Base-by-base conservation (phyloP, 2,797 vertebrate species). In the Dryobates pubescens region DNA sequence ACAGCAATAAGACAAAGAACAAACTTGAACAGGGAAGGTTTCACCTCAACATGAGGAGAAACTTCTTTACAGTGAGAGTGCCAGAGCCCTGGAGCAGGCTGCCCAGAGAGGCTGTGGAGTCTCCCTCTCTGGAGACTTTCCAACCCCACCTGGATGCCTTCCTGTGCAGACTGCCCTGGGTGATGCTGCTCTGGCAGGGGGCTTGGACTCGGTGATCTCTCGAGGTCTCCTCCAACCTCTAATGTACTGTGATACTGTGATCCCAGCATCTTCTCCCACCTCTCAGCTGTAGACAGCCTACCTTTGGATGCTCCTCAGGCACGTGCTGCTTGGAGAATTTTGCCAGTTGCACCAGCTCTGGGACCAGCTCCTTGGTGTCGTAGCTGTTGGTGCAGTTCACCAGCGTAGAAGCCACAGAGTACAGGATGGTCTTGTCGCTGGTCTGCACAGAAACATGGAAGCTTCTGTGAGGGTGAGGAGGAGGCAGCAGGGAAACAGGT, bases 241-340 rank as follows among this genome's bases (percentile, higher is more conserved):
- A 43, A 43, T 43, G 41, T 43, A 43, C 41, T 43, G 41, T 43
- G 59, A 47, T 38, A 43, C 41, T 43, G 41, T 43, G 59, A 47
- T 38, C 56, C 3, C 0, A 85, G 36, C 53, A 77, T 16, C 64
- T 70, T 18, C 67, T 58, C 73, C 30, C 36, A 45, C 32, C 68
- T 54, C 18, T 20, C 4, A 4, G 32, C 26, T 34, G 43, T 26
- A 65, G 27, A 47, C 26, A 51, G 16, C 75, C 85, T 98, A 99
- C 99, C 98, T 99, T 99, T 0, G 99, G 99, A 69, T 99, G 99
- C 83, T 99, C 98, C 96, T 99, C 99, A 1, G 99, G 99, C 27
- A 99, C 99, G 0, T 99, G 99, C 74, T 99, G 99, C 96, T 99
- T 99, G 92, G 99, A 99, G 96, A 99, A 99, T 88, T 99, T 99